Conservation (phyloP, 2,888 invertebrate species). For the Calliopum simillimum region DNA sequence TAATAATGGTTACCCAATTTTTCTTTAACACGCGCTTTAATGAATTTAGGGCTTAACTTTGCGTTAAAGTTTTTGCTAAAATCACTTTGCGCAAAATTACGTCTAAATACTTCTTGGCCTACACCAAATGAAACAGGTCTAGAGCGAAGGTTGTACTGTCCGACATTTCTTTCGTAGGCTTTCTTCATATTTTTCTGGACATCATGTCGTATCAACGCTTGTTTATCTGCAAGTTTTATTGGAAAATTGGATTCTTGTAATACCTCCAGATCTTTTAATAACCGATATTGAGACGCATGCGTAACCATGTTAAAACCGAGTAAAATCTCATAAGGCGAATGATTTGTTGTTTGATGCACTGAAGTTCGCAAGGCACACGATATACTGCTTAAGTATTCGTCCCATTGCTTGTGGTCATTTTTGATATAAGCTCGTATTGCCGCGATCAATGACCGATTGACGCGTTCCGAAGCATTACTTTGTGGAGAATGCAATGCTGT, state of each 20-base stretch:
- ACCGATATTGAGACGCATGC: constrained; percentile 28
- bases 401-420: too few species aligned
- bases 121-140: too few species aligned
- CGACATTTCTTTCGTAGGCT: constrained; percentile 19
- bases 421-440: neutral
- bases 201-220: neutral
- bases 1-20: too few species aligned
- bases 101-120: too few species aligned
- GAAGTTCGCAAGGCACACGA: constrained; percentile 3
- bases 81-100: too few species aligned
- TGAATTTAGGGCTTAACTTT: too few species aligned
- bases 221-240: neutral
- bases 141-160: too few species aligned
- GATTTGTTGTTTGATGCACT: neutral
- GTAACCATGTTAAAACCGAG: constrained; percentile 34
- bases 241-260: constrained; percentile 8
- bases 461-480: constrained; percentile 16
- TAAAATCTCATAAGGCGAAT: constrained; percentile 28
- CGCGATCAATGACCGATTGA: constrained; percentile 3
- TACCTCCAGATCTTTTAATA: constrained; percentile 12
- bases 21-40: too few species aligned
- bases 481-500: too few species aligned
- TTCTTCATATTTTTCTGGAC: constrained; percentile 17
- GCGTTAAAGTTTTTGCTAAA: too few species aligned
- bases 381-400: neutral